Evolutionary conservation across 2,113 vertebrate species (phyloP).

Genomic region (Circaetus gallicus): DNA sequence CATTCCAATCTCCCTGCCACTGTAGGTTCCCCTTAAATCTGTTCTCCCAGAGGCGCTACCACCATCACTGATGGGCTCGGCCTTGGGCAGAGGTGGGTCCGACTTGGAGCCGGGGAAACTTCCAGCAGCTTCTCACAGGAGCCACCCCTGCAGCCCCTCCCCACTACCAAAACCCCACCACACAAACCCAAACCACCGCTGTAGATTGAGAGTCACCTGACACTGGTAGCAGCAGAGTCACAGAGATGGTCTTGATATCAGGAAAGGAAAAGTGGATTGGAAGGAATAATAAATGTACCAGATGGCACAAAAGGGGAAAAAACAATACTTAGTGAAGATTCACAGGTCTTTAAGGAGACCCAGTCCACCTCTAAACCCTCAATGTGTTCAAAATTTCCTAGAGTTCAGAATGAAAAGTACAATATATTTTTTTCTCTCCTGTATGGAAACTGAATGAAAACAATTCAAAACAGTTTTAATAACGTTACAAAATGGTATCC

Average conservation of each 20-base stretch:
- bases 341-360: neutral
- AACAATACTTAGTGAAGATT: neutral
- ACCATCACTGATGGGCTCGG: rapidly evolving
- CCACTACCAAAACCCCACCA: no score
- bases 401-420: neutral
- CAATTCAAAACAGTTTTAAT: neutral
- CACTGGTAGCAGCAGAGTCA: neutral
- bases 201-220: neutral
- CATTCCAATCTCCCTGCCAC: no score
- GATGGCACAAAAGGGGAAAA: neutral
- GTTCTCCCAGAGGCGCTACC: no score
- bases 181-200: neutral
- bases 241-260: neutral
- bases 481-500: neutral
- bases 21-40: no score
- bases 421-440: neutral
- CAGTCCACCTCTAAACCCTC: neutral
- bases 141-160: no score
- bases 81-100: rapidly evolving
- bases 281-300: neutral
- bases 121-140: no score
- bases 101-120: no score
- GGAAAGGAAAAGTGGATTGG: neutral
- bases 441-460: neutral
- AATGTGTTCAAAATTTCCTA: neutral